Evolutionary conservation across 2,797 vertebrate species (phyloP).

Genomic region (Sebastiscus tertius): DNA sequence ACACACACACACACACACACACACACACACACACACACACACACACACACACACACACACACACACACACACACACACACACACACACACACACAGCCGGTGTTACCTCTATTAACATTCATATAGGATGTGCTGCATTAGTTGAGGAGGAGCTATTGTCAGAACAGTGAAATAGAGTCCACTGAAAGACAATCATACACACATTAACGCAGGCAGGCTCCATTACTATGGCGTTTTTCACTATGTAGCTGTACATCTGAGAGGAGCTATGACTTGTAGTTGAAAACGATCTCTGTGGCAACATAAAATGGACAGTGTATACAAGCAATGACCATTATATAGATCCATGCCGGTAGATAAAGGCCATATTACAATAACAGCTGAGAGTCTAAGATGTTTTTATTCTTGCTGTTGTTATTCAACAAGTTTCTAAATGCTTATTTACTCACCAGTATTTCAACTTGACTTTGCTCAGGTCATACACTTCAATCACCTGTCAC

Average conservation of each 20-base stretch:
- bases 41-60: no score
- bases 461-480: slow-evolving; percentile 99
- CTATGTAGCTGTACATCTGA: slow-evolving; percentile 72
- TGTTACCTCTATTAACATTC: slow-evolving; percentile 2
- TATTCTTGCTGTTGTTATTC: not conserved
- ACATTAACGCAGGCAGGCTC: slow-evolving; percentile 6
- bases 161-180: slow-evolving; percentile 5
- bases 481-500: slow-evolving; percentile 97
- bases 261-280: slow-evolving; percentile 90
- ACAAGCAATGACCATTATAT: not conserved
- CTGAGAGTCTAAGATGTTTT: not conserved
- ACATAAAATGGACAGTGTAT: slow-evolving; percentile 17
- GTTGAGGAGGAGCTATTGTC: slow-evolving; percentile 1
- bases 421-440: not conserved
- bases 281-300: slow-evolving; percentile 88
- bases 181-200: slow-evolving; percentile 9
- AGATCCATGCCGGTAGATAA: not conserved
- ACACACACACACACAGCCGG: not conserved
- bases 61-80: no score
- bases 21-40: no score
- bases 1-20: not conserved
- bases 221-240: slow-evolving; percentile 3
- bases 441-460: slow-evolving; percentile 98
- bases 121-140: slow-evolving; percentile 22
- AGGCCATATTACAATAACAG: not conserved